Percentiles rank a stretch among this genome's conserved stretches.
Evolutionary conservation across 2,113 vertebrate genomes (phyloP).

Genomic region (Mustelus asterias): DNA sequence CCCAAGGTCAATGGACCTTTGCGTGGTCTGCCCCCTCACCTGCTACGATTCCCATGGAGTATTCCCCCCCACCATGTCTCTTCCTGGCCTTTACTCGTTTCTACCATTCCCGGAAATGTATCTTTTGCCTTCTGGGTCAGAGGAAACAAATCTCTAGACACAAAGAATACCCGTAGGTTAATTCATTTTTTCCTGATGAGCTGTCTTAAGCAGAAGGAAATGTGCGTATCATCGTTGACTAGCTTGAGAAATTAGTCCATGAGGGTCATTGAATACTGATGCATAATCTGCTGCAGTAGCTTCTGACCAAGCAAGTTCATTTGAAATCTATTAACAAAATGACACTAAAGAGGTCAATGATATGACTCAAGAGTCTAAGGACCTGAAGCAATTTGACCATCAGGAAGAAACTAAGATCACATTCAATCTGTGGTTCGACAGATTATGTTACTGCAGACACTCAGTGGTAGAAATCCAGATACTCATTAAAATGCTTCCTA

Average conservation of each 20-base stretch:
- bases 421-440: not conserved
- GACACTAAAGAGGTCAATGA: constrained; percentile 3
- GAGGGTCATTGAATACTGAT: not conserved
- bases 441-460: not conserved
- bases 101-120: not conserved
- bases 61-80: not conserved
- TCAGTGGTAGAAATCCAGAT: not conserved
- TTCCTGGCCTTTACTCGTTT: not conserved
- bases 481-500: not conserved
- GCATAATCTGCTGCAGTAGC: not conserved
- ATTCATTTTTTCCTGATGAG: not conserved
- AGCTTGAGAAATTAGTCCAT: not conserved
- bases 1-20: too few species aligned
- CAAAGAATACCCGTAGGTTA: not conserved
- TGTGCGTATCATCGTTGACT: not conserved
- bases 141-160: not conserved
- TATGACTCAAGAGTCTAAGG: not conserved
- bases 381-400: not conserved
- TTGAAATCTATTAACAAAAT: constrained; percentile 16
- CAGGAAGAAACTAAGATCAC: not conserved
- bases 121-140: not conserved
- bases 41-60: too few species aligned
- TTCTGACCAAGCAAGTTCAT: constrained; percentile 6
- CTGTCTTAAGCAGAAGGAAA: not conserved
- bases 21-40: too few species aligned